Conservation (phyloP, 2,113 vertebrate genomes). For the Serranochromis macrocephalus region DNA sequence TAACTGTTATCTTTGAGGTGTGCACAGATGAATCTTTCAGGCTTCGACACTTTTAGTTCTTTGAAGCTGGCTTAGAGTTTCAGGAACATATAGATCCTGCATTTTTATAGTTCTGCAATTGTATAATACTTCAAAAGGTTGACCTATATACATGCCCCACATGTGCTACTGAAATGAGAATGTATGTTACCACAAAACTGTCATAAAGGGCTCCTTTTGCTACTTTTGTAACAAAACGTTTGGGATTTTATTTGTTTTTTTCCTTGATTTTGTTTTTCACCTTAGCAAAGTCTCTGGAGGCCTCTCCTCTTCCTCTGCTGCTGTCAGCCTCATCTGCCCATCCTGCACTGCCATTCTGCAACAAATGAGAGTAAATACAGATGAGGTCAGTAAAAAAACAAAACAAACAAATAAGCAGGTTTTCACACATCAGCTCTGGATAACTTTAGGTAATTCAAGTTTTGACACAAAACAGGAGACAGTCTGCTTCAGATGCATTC, state of each 20-base stretch:
- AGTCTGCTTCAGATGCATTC: background rate
- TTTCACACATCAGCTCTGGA: background rate
- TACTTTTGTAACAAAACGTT: background rate
- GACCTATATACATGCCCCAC: background rate
- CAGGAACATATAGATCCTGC: rapidly evolving
- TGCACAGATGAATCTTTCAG: background rate
- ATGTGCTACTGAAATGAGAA: background rate
- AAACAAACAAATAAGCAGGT: background rate
- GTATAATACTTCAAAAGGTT: background rate
- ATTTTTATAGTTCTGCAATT: background rate
- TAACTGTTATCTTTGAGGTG: background rate
- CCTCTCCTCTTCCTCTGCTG: constrained; percentile 85
- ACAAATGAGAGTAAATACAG: constrained; percentile 1
- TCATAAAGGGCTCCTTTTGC: background rate
- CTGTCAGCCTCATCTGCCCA: constrained; percentile 87
- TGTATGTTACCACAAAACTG: background rate
- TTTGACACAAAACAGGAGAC: background rate
- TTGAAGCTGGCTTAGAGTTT: background rate
- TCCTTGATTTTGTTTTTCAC: constrained; percentile 59
- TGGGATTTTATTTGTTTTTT: background rate
- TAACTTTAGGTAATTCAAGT: rapidly evolving
- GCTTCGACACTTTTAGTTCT: background rate
- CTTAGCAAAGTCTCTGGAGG: constrained; percentile 94
- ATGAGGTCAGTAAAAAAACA: background rate
- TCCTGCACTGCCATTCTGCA: constrained; percentile 78